Conservation (phyloP, 2,888 invertebrate species). For the Cynaeus angustus region DNA sequence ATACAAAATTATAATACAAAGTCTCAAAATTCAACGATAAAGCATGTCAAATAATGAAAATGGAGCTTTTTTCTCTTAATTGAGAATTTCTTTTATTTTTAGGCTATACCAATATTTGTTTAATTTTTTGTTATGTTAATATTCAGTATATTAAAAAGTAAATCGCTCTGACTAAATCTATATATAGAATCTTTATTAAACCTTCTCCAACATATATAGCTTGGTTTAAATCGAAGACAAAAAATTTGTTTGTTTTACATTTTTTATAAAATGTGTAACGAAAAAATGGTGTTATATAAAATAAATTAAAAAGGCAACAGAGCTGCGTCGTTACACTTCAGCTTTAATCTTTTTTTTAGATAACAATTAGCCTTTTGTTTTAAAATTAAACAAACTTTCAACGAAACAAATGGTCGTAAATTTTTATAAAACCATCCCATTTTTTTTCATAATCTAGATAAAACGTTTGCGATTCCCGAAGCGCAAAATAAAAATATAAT, state of each 20-base stretch:
- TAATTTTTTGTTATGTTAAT: too few relatives aligned
- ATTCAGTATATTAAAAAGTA: background rate
- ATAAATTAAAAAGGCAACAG: background rate
- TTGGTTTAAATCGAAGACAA: too few relatives aligned
- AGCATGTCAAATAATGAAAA: too few relatives aligned
- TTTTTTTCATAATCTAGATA: constrained; percentile 5
- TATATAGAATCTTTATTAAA: too few relatives aligned
- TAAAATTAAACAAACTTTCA: background rate
- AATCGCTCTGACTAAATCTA: constrained; percentile 3
- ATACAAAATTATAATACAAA: too few relatives aligned
- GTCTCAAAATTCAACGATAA: too few relatives aligned
- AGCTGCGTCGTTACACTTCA: background rate
- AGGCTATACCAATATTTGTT: too few relatives aligned
- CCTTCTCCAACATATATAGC: too few relatives aligned
- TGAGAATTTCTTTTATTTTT: too few relatives aligned
- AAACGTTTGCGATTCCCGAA: constrained; percentile 20
- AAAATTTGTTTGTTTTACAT: background rate
- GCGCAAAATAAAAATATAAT: constrained; percentile 20
- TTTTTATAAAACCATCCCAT: constrained; percentile 1
- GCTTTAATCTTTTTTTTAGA: constrained; percentile 4
- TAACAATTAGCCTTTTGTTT: constrained; percentile 18
- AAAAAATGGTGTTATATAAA: too few relatives aligned
- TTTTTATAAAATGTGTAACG: background rate
- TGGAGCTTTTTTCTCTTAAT: too few relatives aligned
- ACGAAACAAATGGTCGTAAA: constrained; percentile 1